These are phyloP conservation scores for Heterochromis multidens DNA, from an alignment of 2,113 vertebrate species.

Conservation along the genomic window DNA sequence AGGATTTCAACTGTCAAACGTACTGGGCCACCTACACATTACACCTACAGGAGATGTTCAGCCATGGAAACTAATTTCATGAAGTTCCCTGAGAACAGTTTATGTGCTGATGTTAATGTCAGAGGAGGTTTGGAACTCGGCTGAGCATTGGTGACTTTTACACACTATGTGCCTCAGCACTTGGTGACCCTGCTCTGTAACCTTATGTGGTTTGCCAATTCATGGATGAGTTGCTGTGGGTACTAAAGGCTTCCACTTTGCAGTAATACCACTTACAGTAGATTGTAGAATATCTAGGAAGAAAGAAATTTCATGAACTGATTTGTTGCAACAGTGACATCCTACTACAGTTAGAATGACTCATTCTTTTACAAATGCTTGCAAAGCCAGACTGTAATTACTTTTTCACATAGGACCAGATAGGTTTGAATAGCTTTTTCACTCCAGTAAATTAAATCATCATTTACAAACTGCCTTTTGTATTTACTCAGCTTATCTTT, in stretches of 20 bases:
- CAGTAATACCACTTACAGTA: background rate
- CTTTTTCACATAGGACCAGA: no score
- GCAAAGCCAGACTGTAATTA: background rate
- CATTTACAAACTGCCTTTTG: background rate
- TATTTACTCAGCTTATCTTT: background rate
- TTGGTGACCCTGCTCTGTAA: background rate
- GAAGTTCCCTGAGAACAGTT: background rate
- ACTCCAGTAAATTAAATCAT: no score
- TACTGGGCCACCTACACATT: background rate
- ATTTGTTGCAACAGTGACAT: background rate
- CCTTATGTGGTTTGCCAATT: background rate
- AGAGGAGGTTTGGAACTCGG: background rate
- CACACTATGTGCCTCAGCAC: background rate
- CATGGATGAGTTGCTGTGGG: background rate
- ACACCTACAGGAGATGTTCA: background rate
- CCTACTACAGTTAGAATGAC: background rate
- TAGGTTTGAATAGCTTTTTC: no score
- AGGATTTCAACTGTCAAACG: constrained; percentile 21
- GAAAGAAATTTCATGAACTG: background rate
- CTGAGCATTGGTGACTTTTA: no score
- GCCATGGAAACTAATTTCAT: background rate
- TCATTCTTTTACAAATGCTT: background rate
- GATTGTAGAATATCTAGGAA: background rate
- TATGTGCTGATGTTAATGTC: background rate
- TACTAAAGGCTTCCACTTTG: background rate